phyloP scores from a whole-genome alignment of 2,888 invertebrate species.

The Orchesellides sinensis region DNA sequence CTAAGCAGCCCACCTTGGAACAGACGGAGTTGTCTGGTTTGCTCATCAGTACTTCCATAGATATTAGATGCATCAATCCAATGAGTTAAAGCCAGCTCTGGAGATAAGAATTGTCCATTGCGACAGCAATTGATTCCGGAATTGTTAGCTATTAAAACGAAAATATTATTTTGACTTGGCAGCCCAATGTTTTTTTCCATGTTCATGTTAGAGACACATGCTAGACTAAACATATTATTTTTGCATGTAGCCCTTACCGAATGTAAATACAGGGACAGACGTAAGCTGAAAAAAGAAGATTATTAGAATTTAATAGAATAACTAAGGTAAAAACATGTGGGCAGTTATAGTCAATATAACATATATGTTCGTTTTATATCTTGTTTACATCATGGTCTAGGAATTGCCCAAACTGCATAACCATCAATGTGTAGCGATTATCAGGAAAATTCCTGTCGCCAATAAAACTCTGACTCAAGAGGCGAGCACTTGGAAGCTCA shows the following conservation, averaged over 20 bases:
- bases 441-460: conserved; percentile 75
- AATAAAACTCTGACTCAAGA: conserved; percentile 75
- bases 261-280: conserved; percentile 65
- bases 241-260: conserved; percentile 39
- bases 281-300: conserved; percentile 33
- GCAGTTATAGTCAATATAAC: neutral
- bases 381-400: conserved; percentile 64
- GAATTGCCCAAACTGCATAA: conserved; percentile 75
- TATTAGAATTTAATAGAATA: no score
- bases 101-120: conserved; percentile 66
- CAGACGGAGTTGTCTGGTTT: conserved; percentile 83
- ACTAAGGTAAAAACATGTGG: no score
- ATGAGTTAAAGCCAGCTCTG: conserved; percentile 81
- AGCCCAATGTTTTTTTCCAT: neutral
- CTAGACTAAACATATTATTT: neutral
- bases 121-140: conserved; percentile 75
- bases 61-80: conserved; percentile 88
- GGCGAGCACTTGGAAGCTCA: conserved; percentile 76
- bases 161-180: conserved; percentile 23
- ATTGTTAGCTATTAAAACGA: conserved; percentile 64
- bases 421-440: conserved; percentile 69
- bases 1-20: conserved; percentile 81
- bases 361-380: conserved; percentile 1
- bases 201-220: neutral
- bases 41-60: conserved; percentile 85